Evolutionary conservation across 2,888 invertebrate species (phyloP).

Genomic region (Drosophila diplacantha): DNA sequence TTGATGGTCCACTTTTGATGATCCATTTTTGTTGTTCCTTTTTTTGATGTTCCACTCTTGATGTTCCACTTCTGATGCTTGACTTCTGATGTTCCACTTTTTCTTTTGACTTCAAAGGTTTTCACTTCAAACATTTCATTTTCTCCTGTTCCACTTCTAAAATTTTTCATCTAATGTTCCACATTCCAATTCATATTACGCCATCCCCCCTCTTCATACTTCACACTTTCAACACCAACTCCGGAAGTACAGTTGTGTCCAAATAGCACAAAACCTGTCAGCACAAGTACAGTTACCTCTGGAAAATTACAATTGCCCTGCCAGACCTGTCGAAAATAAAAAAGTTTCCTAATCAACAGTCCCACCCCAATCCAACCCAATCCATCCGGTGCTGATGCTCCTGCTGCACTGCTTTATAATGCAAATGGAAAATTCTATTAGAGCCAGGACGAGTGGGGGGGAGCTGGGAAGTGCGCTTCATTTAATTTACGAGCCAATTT

Average conservation of each 20-base stretch:
- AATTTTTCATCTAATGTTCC: no score
- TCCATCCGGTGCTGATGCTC: slow-evolving; percentile 1
- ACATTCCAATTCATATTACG: no score
- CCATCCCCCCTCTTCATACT: no score
- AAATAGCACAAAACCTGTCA: neutral
- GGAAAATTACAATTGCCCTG: neutral
- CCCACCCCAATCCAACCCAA: slow-evolving; percentile 20
- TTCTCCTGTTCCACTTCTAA: no score
- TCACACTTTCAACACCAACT: neutral
- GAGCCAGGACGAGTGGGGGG: slow-evolving; percentile 14
- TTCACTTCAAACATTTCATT: no score
- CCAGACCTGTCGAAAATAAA: neutral
- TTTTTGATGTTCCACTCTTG: no score
- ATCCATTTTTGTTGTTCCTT: no score
- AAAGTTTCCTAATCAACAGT: slow-evolving; percentile 45
- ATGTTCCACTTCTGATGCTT: no score
- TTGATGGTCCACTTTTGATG: no score
- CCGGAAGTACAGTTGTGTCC: neutral
- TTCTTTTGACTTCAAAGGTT: no score
- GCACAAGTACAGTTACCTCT: slow-evolving; percentile 9
- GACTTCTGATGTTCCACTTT: no score
- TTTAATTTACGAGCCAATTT: slow-evolving; percentile 59
- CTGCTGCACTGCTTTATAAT: slow-evolving; percentile 42
- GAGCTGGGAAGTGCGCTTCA: slow-evolving; percentile 37
- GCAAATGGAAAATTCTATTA: slow-evolving; percentile 56